Conservation (phyloP, 2,113 vertebrate species). For the Reinhardtius hippoglossoides region DNA sequence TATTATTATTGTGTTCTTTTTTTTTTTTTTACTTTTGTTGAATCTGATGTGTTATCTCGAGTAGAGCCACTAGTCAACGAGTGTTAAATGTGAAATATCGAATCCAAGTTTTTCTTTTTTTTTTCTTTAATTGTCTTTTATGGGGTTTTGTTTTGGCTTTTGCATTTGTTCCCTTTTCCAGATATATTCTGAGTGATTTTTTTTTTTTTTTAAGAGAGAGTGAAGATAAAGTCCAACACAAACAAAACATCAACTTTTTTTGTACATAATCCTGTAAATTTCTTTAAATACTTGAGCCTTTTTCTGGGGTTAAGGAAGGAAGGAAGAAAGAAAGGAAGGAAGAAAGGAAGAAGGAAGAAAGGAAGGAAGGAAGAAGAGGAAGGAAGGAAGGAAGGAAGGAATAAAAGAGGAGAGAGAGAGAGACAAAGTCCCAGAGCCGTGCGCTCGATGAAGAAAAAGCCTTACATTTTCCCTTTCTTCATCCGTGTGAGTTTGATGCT, state of each 20-base stretch:
- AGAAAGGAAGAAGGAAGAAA: constrained; percentile 71
- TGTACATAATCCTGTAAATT: constrained; percentile 99
- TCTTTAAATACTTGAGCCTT: constrained; percentile 99
- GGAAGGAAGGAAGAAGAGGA: constrained; percentile 71
- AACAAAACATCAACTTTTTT: constrained; percentile 83
- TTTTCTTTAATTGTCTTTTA: constrained; percentile 17
- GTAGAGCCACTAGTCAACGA: constrained; percentile 93
- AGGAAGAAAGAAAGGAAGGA: constrained; percentile 72
- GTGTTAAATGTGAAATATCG: constrained; percentile 94
- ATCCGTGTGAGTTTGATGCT: constrained; percentile 93
- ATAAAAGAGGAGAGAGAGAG: constrained; percentile 46
- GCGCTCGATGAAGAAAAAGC: constrained; percentile 99
- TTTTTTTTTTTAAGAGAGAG: constrained; percentile 67
- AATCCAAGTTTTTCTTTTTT: constrained; percentile 77
- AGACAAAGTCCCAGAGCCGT: constrained; percentile 82
- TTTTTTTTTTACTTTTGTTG: constrained; percentile 65
- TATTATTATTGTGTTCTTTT: constrained; percentile 71
- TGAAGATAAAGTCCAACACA: constrained; percentile 82
- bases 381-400: constrained; percentile 76
- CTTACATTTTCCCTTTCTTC: constrained; percentile 99
- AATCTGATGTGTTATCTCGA: constrained; percentile 86
- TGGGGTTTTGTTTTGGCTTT: constrained; percentile 76
- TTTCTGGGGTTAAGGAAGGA: constrained; percentile 80
- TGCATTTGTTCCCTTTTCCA: constrained; percentile 79
- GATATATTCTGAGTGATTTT: constrained; percentile 85